These are phyloP conservation scores for Fulmarus glacialis DNA, from an alignment of 2,113 vertebrate genomes.

Conservation along the genomic window DNA sequence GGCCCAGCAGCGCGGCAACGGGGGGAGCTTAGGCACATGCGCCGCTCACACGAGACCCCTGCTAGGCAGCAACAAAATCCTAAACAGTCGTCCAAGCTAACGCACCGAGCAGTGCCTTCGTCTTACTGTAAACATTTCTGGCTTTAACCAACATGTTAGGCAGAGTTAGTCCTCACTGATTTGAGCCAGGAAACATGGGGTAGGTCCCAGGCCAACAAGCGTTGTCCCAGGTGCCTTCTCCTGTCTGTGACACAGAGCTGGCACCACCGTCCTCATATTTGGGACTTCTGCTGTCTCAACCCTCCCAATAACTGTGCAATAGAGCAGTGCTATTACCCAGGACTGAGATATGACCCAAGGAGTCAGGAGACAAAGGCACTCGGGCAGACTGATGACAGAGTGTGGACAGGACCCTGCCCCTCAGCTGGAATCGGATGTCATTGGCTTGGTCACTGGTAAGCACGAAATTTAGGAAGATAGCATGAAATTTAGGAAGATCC, in stretches of 20 bases:
- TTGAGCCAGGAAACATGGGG: not conserved
- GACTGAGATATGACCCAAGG: not conserved
- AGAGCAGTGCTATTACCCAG: not conserved
- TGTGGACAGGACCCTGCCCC: accelerated
- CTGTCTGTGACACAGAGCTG: not conserved
- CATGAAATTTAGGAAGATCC: not conserved
- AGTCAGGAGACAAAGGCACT: not conserved
- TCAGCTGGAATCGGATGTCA: not conserved
- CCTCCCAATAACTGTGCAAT: not conserved
- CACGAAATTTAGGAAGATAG: not conserved
- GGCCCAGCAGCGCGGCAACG: accelerated
- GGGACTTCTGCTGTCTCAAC: not conserved
- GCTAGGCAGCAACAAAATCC: not conserved
- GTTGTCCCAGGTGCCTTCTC: not conserved
- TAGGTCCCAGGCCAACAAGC: not conserved
- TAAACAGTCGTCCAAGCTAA: not conserved
- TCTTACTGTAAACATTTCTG: not conserved
- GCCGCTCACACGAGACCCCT: not conserved
- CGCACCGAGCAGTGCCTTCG: accelerated
- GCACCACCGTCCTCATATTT: not conserved
- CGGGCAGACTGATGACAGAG: accelerated
- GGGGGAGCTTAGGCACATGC: not conserved
- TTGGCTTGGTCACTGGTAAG: not conserved
- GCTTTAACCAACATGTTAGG: not conserved
- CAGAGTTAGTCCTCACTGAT: not conserved